These are phyloP conservation scores for Cryptotis parvus DNA, from an alignment of 2,113 vertebrate genomes.

Conservation along the genomic window DNA sequence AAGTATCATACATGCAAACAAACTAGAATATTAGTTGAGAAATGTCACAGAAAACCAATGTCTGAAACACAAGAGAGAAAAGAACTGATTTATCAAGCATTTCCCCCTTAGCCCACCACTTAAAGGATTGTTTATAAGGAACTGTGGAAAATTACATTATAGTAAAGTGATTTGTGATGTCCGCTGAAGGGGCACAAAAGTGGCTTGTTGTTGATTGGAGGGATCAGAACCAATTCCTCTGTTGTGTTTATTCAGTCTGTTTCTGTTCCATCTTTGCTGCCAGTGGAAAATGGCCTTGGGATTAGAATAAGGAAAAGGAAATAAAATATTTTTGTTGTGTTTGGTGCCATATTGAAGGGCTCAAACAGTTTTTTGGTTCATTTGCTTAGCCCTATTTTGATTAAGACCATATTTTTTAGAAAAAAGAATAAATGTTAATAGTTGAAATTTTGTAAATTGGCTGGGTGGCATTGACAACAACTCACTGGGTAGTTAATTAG, in stretches of 20 bases:
- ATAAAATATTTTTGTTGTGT: conserved; percentile 55
- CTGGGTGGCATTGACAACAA: conserved; percentile 34
- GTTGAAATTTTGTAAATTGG: conserved; percentile 49
- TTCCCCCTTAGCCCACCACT: conserved; percentile 59
- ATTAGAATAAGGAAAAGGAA: conserved; percentile 62
- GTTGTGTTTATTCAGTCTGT: conserved; percentile 45
- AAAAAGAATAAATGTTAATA: conserved; percentile 74
- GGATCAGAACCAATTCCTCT: conserved; percentile 55
- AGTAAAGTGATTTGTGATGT: conserved; percentile 79
- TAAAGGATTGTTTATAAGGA: conserved; percentile 76
- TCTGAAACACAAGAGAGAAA: background rate
- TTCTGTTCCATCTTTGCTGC: conserved; percentile 45
- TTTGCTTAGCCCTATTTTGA: conserved; percentile 18
- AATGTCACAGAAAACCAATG: conserved; percentile 17
- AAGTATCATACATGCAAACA: background rate
- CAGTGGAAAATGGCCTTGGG: conserved; percentile 63
- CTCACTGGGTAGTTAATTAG: conserved; percentile 11
- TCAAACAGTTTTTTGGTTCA: conserved; percentile 42
- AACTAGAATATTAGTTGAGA: conserved; percentile 16
- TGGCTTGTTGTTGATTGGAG: conserved; percentile 58
- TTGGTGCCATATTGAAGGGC: conserved; percentile 38
- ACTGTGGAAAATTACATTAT: conserved; percentile 75
- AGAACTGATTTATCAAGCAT: background rate
- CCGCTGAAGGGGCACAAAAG: conserved; percentile 67
- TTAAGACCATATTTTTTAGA: conserved; percentile 62